These are phyloP conservation scores for Gymnoscopelus braueri DNA, from an alignment of 2,797 vertebrate species.

Conservation along the genomic window DNA sequence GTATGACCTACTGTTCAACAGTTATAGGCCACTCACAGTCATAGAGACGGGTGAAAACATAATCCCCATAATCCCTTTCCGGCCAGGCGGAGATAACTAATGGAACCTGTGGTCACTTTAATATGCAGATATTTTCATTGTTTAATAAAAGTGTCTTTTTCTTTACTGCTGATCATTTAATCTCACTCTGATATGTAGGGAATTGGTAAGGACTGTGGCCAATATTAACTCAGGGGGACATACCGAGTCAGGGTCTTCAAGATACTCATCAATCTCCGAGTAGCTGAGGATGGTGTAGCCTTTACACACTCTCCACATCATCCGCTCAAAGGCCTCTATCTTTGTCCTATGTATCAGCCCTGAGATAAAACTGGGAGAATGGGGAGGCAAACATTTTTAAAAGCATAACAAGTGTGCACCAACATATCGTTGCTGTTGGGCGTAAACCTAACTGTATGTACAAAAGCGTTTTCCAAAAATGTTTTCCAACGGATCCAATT, in stretches of 20 bases:
- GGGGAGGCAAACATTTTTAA: not conserved
- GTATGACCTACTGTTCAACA: too few species aligned
- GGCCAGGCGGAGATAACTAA: too few species aligned
- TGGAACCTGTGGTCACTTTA: too few species aligned
- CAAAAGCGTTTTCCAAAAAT: too few species aligned
- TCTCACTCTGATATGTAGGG: not conserved
- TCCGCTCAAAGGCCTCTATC: slow-evolving; percentile 94
- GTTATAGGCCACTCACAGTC: too few species aligned
- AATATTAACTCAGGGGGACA: slow-evolving; percentile 9
- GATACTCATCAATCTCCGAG: slow-evolving; percentile 86
- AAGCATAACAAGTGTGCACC: not conserved
- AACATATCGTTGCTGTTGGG: too few species aligned
- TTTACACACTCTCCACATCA: slow-evolving; percentile 97
- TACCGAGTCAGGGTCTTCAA: slow-evolving; percentile 92
- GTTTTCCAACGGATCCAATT: too few species aligned
- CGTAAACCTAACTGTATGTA: too few species aligned
- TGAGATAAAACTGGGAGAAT: slow-evolving; percentile 87
- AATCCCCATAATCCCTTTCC: too few species aligned
- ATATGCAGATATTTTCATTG: too few species aligned
- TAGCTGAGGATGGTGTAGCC: slow-evolving; percentile 95
- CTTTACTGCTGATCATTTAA: not conserved
- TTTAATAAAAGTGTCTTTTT: not conserved
- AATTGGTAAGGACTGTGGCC: not conserved
- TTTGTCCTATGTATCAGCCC: slow-evolving; percentile 91
- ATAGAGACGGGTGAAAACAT: too few species aligned